A percentile compares a stretch with the other conserved stretches of the same genome.
Evolutionary conservation across 2,888 invertebrate species (phyloP).

Genomic region (Pseudococcus viburni): DNA sequence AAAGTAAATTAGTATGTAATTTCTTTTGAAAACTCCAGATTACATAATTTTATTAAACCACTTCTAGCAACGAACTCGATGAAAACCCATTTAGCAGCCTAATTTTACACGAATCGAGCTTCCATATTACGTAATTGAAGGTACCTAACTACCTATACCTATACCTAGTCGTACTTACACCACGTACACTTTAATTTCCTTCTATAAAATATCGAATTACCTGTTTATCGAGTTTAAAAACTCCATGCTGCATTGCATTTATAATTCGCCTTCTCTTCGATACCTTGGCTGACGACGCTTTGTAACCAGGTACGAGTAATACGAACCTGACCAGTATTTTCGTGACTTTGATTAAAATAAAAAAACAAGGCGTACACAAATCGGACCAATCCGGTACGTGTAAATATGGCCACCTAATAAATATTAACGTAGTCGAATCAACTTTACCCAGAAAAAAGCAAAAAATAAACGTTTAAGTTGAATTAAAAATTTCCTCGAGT

Average conservation of each 20-base stretch:
- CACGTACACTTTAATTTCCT: constrained; percentile 44
- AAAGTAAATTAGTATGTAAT: no score
- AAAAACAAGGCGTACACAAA: constrained; percentile 60
- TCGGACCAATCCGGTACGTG: constrained; percentile 53
- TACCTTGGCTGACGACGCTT: constrained; percentile 23
- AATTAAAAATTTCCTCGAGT: background rate
- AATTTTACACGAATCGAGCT: no score
- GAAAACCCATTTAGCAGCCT: no score
- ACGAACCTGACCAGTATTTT: constrained; percentile 42
- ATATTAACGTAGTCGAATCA: constrained; percentile 45
- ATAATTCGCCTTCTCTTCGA: constrained; percentile 44
- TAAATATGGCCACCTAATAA: constrained; percentile 60
- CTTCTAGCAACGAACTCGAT: no score
- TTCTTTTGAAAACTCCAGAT: no score
- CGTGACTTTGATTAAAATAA: constrained; percentile 59
- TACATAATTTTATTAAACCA: no score
- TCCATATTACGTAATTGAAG: background rate
- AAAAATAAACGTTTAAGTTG: background rate
- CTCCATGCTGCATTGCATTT: constrained; percentile 60
- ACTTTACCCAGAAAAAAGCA: background rate
- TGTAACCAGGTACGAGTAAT: constrained; percentile 43
- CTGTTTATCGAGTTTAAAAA: constrained; percentile 44
- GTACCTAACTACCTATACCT: background rate
- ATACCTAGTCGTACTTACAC: background rate
- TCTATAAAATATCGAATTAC: constrained; percentile 44